Percentiles rank a stretch among this genome's conserved stretches.
phyloP scores from a whole-genome alignment of 2,797 vertebrate genomes.

The Sebastes alutus region DNA sequence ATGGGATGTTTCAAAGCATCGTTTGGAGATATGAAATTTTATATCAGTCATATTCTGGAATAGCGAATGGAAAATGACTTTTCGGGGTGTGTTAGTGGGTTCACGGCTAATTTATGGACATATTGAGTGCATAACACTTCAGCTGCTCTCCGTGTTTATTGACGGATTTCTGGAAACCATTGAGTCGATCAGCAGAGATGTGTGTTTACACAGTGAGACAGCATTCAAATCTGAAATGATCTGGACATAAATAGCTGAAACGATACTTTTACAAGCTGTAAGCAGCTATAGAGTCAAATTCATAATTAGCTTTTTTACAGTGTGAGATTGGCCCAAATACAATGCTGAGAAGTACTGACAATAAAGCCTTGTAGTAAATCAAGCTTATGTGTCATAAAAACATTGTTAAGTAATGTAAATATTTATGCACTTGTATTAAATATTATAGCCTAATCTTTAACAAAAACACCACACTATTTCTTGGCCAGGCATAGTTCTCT shows the following conservation, averaged over 20 bases:
- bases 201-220: constrained; percentile 21
- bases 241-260: not conserved
- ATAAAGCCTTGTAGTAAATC: not conserved
- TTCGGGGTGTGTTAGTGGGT: constrained; percentile 24
- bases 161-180: constrained; percentile 39
- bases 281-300: not conserved
- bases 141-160: constrained; percentile 27
- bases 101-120: constrained; percentile 47
- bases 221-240: constrained; percentile 13
- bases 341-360: not conserved
- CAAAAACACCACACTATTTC: not conserved
- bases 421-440: not conserved
- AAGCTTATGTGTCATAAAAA: not conserved
- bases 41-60: constrained; percentile 50
- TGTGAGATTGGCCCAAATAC: not conserved
- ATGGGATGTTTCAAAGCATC: constrained; percentile 46
- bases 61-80: constrained; percentile 57
- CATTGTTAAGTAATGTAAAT: not conserved
- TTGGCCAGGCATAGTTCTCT: not conserved
- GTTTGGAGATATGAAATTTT: constrained; percentile 57
- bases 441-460: not conserved
- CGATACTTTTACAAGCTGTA: constrained; percentile 9
- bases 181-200: constrained; percentile 3
- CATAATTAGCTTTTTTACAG: not conserved
- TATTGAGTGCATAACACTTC: constrained; percentile 18